These are phyloP conservation scores for Lasioglossum albipes DNA, from an alignment of 1,140 invertebrate genomes.

Conservation along the genomic window DNA sequence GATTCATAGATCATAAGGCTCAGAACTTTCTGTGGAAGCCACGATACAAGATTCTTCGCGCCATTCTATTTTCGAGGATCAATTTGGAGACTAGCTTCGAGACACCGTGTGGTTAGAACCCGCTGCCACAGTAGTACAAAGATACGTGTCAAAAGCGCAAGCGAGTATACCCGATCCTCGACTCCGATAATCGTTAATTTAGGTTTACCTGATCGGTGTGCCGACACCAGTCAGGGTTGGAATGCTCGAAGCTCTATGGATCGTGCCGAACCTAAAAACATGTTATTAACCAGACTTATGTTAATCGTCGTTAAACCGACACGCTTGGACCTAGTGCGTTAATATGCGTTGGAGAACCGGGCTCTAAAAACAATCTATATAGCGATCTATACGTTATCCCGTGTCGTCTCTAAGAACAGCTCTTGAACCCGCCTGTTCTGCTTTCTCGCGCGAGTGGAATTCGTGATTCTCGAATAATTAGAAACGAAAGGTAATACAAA, in stretches of 20 bases:
- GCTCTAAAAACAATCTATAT: constrained; percentile 1
- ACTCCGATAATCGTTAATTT: constrained; percentile 67
- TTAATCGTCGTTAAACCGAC: constrained; percentile 61
- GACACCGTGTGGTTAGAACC: too few species aligned
- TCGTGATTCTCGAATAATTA: background rate
- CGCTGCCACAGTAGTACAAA: too few species aligned
- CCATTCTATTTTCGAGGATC: too few species aligned
- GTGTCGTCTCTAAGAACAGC: too few species aligned
- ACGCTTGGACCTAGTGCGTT: constrained; percentile 31
- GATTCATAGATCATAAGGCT: too few species aligned
- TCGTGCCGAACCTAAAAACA: constrained; percentile 82
- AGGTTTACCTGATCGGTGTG: constrained; percentile 87
- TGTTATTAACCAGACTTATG: constrained; percentile 64
- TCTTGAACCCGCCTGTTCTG: too few species aligned
- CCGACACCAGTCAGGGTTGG: constrained; percentile 88
- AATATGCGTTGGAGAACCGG: constrained; percentile 15
- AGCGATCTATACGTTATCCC: too few species aligned
- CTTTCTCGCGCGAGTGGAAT: too few species aligned
- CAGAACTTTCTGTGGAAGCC: too few species aligned
- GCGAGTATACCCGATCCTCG: background rate
- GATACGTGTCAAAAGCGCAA: background rate
- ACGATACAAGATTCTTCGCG: too few species aligned
- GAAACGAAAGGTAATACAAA: background rate
- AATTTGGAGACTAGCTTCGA: too few species aligned
- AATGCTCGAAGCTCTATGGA: constrained; percentile 93